Evolutionary conservation across 1,140 invertebrate species (phyloP).

Genomic region (Chironomus striatipennis): DNA sequence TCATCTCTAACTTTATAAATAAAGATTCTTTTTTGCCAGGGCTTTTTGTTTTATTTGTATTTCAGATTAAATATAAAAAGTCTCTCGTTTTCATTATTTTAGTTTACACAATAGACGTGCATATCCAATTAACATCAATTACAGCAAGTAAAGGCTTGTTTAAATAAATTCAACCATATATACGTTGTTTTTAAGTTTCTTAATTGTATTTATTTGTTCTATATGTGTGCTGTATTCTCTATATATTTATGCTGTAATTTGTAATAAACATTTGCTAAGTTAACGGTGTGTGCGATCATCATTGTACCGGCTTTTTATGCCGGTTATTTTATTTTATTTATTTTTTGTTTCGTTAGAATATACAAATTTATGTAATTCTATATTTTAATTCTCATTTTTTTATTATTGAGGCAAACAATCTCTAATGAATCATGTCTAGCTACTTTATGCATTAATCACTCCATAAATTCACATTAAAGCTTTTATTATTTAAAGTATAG

Average conservation of each 20-base stretch:
- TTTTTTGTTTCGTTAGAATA: too few relatives aligned
- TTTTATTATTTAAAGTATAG: not conserved
- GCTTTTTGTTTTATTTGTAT: too few relatives aligned
- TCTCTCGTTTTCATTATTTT: not conserved
- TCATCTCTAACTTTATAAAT: too few relatives aligned
- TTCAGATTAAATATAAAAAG: too few relatives aligned
- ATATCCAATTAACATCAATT: constrained; percentile 15
- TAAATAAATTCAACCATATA: not conserved
- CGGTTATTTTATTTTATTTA: too few relatives aligned
- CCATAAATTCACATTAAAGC: too few relatives aligned
- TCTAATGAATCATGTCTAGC: too few relatives aligned
- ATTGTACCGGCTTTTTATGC: not conserved
- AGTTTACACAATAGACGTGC: not conserved
- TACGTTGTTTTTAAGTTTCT: not conserved
- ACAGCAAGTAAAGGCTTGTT: not conserved
- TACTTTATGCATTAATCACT: too few relatives aligned
- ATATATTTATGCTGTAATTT: not conserved
- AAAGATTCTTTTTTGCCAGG: too few relatives aligned
- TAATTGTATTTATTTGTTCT: not conserved
- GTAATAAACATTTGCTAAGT: not conserved
- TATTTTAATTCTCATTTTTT: too few relatives aligned
- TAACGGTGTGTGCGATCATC: not conserved
- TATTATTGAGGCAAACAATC: too few relatives aligned
- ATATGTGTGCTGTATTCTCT: not conserved
- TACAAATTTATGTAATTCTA: too few relatives aligned